Evolutionary conservation across 2,888 invertebrate genomes (phyloP), one percentile per base, ranked within the genome.

Genomic region (Hofmannophila pseudospretella): DNA sequence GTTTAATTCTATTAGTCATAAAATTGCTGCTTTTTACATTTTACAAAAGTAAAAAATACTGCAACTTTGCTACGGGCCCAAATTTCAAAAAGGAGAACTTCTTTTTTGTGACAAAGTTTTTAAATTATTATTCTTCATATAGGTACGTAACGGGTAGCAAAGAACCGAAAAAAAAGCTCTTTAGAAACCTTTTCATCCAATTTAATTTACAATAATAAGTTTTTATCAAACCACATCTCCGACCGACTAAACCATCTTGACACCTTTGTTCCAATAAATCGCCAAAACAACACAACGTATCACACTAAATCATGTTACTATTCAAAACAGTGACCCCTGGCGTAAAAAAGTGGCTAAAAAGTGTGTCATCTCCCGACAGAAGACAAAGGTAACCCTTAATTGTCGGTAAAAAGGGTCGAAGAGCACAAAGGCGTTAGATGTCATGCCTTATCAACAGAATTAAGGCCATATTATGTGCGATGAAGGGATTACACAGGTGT

Each of bases 401-500:
- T 82, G 85, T 72, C 64, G 73, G 63, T 66, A 68, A 70, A 73
- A 76, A 66, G 69, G 67, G 54, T 58, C 51, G 56, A 48, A 59
- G 58, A 51, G 51, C 54, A 86, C 81, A 86, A 86, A 75, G 60
- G 80, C 75, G 73, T 67, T 71, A 77, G 75, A 76, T 81, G 86
- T 84, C 86, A 84, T 72, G 84, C 76, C 70, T 67, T 82, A 85
- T 85, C 85, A 85, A 76, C 68, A 59, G 78, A 78, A 86, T 86
- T 86, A 85, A 81, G 76, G 76, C 66, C 68, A 80, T 75, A 86
- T 85, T 85, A 85, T 86, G 55, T 60, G 53, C 60, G 72, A 63
- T 81, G 82, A 82, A 84, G 80, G 81, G 85, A 75, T 85, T 84
- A 84, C 82, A 86, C 85, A 86, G 85, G 85, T 86, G 86, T 76